Evolutionary conservation across 2,888 invertebrate species (phyloP), one percentile per base, ranked within the genome.

Genomic region (Aradus depressus): DNA sequence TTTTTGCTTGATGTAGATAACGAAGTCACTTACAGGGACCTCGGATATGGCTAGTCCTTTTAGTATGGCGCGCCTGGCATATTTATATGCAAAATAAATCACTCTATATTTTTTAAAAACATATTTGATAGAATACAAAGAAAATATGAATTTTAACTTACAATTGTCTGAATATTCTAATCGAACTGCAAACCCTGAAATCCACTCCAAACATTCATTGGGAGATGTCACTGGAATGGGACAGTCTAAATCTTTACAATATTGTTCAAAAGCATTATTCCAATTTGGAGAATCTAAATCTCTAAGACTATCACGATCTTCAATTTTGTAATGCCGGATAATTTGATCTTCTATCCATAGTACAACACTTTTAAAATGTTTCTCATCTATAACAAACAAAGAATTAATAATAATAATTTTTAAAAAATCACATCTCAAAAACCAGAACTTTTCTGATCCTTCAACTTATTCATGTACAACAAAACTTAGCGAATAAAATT

Each of bases 271-370:
- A 1, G 76, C 73, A 53, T 75, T 72, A 32, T 74, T 71, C 93
- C 95, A 95, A 44, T 75, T 68, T 2, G 69, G 61, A 10, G 78
- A 75, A 28, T 73, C 71, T 2, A 82, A 74, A 59, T 83, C 76
- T 37, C 87, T 75, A n/a, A 96, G 67, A 0, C 71, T 74, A 58
- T 75, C 78, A 10, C 90, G 73, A 57, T 88, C 85, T 64, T 90
- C 86, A 51, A 88, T 83, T 64, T 81, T 81, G 60, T 89, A 90
- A 59, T 83, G 80, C 10, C 92, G 79, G 59, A 96, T 90, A 69
- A 89, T 90, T 66, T 91, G 90, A 64, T 91, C 88, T 69, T 96
- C 96, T 49, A 96, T 66, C 96, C 95, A 96, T 1, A 85, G 69
- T 19, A 93, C 75, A 21, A 90, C 72, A 63, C 81, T 84, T 44